Evolutionary conservation across 2,888 invertebrate genomes (phyloP).

Genomic region (Zelleria hepariella): DNA sequence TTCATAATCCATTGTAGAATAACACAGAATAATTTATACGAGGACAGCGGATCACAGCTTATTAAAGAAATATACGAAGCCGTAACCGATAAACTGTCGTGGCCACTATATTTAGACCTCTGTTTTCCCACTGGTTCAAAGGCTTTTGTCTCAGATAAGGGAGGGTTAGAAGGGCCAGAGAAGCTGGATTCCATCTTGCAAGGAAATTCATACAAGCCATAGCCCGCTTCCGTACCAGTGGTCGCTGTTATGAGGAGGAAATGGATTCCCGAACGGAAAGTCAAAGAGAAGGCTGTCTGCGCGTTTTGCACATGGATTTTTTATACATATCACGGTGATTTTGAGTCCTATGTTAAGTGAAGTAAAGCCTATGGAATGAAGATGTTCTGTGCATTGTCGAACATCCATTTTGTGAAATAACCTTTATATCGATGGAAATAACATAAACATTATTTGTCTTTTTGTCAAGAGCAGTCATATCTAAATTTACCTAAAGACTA

Average conservation of each 20-base stretch:
- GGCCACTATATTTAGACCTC: conserved; percentile 29
- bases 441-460: too few species aligned
- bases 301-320: too few species aligned
- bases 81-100: conserved; percentile 36
- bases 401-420: too few species aligned
- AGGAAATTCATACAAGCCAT: conserved; percentile 48
- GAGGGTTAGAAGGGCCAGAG: conserved; percentile 25
- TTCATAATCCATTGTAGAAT: conserved; percentile 38
- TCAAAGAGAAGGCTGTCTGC: conserved; percentile 32
- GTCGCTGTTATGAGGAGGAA: conserved; percentile 46
- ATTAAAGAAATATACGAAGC: conserved; percentile 51
- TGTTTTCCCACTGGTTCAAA: conserved; percentile 4
- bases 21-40: conserved; percentile 44
- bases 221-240: conserved; percentile 40
- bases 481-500: too few species aligned
- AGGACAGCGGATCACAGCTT: conserved; percentile 41
- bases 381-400: too few species aligned
- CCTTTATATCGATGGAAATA: too few species aligned
- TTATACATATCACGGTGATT: too few species aligned
- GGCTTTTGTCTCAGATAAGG: conserved; percentile 5
- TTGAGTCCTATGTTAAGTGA: too few species aligned
- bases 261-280: conserved; percentile 46
- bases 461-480: too few species aligned
- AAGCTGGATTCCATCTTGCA: conserved; percentile 25
- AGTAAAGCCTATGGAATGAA: too few species aligned